Conservation (phyloP, 2,113 vertebrate species). For the Odontophorus gujanensis region DNA sequence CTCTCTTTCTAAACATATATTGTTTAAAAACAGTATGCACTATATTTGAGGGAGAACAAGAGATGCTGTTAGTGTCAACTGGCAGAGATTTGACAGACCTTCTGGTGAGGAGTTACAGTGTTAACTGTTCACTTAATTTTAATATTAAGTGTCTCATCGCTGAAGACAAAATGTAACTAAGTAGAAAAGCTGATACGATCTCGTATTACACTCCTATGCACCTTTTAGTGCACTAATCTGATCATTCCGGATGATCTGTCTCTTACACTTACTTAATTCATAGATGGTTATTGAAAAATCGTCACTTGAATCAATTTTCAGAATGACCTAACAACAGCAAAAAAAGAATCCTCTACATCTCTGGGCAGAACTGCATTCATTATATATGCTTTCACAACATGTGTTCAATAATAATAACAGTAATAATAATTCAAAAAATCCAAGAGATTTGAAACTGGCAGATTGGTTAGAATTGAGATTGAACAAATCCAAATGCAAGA, state of each 20-base stretch:
- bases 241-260: background rate
- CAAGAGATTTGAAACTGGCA: background rate
- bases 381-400: background rate
- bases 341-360: background rate
- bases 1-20: background rate
- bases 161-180: background rate
- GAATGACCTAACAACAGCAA: background rate
- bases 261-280: background rate
- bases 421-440: background rate
- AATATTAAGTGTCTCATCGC: background rate
- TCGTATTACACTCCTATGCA: background rate
- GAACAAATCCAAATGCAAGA: too few relatives aligned
- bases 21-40: background rate
- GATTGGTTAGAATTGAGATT: background rate
- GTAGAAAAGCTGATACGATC: background rate
- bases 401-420: background rate
- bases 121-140: background rate
- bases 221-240: background rate
- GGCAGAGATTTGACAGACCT: background rate
- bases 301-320: background rate
- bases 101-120: background rate
- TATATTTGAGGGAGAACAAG: background rate
- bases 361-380: background rate
- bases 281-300: background rate
- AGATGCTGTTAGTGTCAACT: background rate